A percentile compares a stretch with the other conserved stretches of the same genome.
phyloP scores from a whole-genome alignment of 2,113 vertebrate species.

The Ochotona curzoniae region DNA sequence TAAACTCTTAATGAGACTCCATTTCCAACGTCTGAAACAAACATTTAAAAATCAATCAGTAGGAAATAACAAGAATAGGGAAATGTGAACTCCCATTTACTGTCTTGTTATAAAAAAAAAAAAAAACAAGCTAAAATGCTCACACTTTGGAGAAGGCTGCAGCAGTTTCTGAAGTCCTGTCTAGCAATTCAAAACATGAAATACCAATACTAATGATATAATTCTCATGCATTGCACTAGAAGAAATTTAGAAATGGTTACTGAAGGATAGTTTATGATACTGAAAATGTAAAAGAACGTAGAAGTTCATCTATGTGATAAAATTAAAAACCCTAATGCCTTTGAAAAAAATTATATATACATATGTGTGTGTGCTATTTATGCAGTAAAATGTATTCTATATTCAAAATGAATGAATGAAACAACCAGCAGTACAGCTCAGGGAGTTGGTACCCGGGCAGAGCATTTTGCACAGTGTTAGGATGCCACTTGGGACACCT shows the following conservation, averaged over 20 bases:
- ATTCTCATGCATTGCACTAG: neutral
- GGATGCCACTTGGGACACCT: too few species aligned
- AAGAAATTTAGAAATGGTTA: neutral
- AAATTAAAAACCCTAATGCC: neutral
- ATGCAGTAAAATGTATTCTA: neutral
- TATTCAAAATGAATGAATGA: constrained; percentile 18
- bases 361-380: too few species aligned
- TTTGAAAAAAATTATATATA: neutral
- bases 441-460: too few species aligned
- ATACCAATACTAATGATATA: neutral
- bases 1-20: neutral
- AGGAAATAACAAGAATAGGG: neutral
- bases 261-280: neutral
- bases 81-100: neutral
- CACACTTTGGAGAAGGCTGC: neutral
- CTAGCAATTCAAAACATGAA: neutral
- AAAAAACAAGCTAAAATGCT: constrained; percentile 19
- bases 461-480: too few species aligned
- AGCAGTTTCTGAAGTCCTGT: neutral
- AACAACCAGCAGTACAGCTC: neutral
- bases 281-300: neutral
- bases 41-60: neutral
- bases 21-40: neutral
- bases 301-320: neutral
- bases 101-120: too few species aligned